Evolutionary conservation across 1,140 invertebrate genomes (phyloP).

Genomic region (Heterodera schachtii): DNA sequence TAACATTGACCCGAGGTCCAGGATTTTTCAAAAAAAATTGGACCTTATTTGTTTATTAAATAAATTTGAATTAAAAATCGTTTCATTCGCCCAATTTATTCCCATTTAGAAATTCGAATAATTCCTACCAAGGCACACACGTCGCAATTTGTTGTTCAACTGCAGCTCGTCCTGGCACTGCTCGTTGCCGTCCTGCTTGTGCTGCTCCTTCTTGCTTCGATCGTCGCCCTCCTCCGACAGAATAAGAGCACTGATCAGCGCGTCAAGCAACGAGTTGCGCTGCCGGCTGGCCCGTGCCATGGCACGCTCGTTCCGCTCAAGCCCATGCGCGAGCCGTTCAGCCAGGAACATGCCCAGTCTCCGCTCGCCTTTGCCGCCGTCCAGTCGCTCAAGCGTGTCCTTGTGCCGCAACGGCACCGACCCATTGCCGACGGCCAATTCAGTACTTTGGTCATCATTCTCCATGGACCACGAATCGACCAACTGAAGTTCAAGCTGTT

Average conservation of each 20-base stretch:
- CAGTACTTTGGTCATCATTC: slow-evolving; percentile 11
- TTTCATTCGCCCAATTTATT: too few species aligned
- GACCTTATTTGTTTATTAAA: too few species aligned
- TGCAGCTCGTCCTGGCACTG: neutral
- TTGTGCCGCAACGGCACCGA: slow-evolving; percentile 9
- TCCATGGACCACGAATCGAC: neutral
- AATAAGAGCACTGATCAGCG: slow-evolving; percentile 34
- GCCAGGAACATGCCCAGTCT: slow-evolving; percentile 15
- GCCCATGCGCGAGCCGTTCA: neutral
- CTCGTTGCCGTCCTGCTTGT: neutral
- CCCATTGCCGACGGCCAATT: too few species aligned
- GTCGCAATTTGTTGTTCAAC: neutral
- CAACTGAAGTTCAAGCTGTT: slow-evolving; percentile 18
- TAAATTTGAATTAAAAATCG: too few species aligned
- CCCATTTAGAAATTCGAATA: too few species aligned
- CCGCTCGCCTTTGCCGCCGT: slow-evolving; percentile 2
- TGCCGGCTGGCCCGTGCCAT: slow-evolving; percentile 23
- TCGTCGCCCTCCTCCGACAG: neutral
- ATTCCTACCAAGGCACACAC: too few species aligned
- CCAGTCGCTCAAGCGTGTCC: slow-evolving; percentile 23
- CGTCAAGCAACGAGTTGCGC: slow-evolving; percentile 31
- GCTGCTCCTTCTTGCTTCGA: slow-evolving; percentile 7
- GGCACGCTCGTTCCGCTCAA: slow-evolving; percentile 24
- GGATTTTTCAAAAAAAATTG: too few species aligned
- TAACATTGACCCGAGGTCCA: too few species aligned